A percentile compares a stretch with the other conserved stretches of the same genome.
These are phyloP conservation scores for Lepidocolaptes lacrymiger DNA, from an alignment of 2,797 vertebrate species.

Conservation along the genomic window DNA sequence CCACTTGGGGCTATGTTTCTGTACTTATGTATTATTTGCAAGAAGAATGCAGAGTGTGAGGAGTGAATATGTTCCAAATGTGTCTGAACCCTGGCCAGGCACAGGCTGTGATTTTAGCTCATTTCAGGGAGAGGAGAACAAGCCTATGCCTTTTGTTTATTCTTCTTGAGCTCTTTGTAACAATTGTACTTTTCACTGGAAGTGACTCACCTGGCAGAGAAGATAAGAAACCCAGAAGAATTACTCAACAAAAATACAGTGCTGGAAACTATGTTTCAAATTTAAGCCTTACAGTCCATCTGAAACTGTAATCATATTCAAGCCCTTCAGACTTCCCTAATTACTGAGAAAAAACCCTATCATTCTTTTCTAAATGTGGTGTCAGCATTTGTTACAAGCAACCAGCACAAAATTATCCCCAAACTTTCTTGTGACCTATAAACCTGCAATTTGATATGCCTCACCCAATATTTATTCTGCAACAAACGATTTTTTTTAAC, in stretches of 20 bases:
- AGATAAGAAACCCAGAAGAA: slow-evolving; percentile 43
- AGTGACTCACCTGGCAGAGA: slow-evolving; percentile 53
- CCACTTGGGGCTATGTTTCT: not conserved
- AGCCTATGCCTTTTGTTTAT: slow-evolving; percentile 18
- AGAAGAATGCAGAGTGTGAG: not conserved
- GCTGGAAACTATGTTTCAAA: not conserved
- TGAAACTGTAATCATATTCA: not conserved
- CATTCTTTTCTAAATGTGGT: slow-evolving; percentile 23
- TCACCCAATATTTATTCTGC: slow-evolving; percentile 20
- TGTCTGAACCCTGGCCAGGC: not conserved
- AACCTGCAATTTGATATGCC: slow-evolving; percentile 25
- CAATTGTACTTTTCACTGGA: slow-evolving; percentile 10
- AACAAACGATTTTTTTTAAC: not conserved
- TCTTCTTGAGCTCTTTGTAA: not conserved
- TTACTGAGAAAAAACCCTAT: not conserved
- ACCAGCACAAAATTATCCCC: not conserved
- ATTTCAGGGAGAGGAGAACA: slow-evolving; percentile 6
- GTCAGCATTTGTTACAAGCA: slow-evolving; percentile 17
- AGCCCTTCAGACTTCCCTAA: slow-evolving; percentile 17
- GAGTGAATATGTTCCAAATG: slow-evolving; percentile 27
- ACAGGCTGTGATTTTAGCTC: not conserved
- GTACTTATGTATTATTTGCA: slow-evolving; percentile 11
- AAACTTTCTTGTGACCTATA: slow-evolving; percentile 52
- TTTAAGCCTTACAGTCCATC: not conserved
- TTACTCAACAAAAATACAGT: not conserved